phyloP scores from a whole-genome alignment of 2,113 vertebrate species.

The Peucedramus taeniatus region DNA sequence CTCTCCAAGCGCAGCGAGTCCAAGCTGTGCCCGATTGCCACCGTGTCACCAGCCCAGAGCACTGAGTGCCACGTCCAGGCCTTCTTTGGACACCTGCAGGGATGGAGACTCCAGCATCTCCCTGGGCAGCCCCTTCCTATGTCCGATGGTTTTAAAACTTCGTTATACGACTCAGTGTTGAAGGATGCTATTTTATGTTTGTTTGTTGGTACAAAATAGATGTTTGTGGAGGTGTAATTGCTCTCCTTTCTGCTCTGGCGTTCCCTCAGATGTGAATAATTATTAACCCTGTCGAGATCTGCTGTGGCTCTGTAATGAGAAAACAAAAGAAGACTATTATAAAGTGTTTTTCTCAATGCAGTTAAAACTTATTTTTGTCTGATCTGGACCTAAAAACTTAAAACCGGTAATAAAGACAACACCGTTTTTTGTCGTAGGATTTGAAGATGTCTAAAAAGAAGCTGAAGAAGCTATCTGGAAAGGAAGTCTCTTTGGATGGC shows the following conservation, averaged over 20 bases:
- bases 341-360: neutral
- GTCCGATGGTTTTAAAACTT: neutral
- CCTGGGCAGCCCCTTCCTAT: fast-evolving
- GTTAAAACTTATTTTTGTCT: neutral
- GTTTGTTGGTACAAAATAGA: neutral
- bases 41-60: neutral
- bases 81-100: no score
- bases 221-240: neutral
- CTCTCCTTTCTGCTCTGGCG: neutral
- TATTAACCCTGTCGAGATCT: neutral
- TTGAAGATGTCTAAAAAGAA: constrained; percentile 61
- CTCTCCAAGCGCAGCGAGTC: neutral
- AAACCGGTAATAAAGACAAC: neutral
- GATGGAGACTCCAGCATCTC: fast-evolving
- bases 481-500: neutral
- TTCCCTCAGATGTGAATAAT: neutral
- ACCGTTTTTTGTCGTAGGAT: neutral
- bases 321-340: neutral
- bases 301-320: neutral
- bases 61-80: neutral
- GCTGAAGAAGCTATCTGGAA: neutral
- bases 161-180: neutral
- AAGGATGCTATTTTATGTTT: neutral
- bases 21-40: fast-evolving
- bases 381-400: neutral